phyloP scores from a whole-genome alignment of 2,113 vertebrate genomes.

The Brachyhypopomus gauderio region DNA sequence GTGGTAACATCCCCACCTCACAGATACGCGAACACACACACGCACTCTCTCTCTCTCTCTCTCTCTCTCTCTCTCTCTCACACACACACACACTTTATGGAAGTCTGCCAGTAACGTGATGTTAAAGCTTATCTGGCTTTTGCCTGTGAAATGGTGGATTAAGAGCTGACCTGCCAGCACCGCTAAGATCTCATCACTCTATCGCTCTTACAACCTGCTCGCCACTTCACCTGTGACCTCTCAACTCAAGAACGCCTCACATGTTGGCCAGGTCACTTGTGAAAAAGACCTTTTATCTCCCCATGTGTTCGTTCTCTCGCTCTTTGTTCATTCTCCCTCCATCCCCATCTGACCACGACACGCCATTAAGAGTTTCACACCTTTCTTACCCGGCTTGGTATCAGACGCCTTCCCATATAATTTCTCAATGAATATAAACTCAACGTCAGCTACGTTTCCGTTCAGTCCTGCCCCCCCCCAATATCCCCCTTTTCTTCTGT shows the following conservation, averaged over 20 bases:
- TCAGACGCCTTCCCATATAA: no score
- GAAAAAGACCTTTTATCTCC: neutral
- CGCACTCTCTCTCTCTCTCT: slow-evolving; percentile 25
- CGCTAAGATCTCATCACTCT: slow-evolving; percentile 38
- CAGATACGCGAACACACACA: slow-evolving; percentile 15
- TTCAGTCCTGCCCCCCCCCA: neutral
- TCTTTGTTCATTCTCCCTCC: no score
- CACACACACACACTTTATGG: slow-evolving; percentile 26
- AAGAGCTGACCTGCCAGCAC: slow-evolving; percentile 29
- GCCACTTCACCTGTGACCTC: neutral
- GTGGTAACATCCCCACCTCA: slow-evolving; percentile 39
- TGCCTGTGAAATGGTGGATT: slow-evolving; percentile 45
- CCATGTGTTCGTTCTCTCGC: no score
- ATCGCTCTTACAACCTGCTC: slow-evolving; percentile 25
- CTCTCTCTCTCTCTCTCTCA: slow-evolving; percentile 18
- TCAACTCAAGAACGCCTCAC: neutral
- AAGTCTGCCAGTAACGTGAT: slow-evolving; percentile 44
- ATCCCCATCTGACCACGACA: no score
- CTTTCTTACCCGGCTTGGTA: no score
- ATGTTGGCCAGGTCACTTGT: neutral
- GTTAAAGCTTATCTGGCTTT: slow-evolving; percentile 48
- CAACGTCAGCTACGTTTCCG: neutral
- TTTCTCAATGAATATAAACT: neutral
- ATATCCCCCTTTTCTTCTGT: slow-evolving; percentile 9
- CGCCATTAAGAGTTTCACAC: no score